Evolutionary conservation across 2,888 invertebrate species (phyloP), one percentile per base, ranked within the genome.

Genomic region (Microplitis manilae): DNA sequence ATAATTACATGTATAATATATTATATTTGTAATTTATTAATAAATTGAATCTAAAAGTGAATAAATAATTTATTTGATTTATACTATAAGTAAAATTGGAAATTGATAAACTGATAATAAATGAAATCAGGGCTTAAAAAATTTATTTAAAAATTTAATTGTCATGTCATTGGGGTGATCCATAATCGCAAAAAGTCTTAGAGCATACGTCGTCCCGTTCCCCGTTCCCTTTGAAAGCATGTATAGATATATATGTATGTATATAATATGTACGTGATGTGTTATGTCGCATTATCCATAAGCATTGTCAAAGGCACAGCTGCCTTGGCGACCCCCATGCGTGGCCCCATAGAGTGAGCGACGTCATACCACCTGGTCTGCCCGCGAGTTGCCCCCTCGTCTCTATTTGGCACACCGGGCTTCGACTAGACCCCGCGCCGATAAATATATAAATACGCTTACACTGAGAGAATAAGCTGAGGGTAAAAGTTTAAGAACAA

Each of bases 291-390:
- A 75, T 64, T 86, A 86, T 83, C 83, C 83, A 50, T 13, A 81
- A 83, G 87, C 84, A 88, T 88, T 88, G 88, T 88, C 85, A 85
- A 77, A 81, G 85, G 81, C 82, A 86, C 89, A 88, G 88, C 88
- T 88, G 87, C 85, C 85, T 80, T 74, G 81, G 76, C 85, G 86
- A 88, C 89, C 89, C 89, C 89, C 87, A 88, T 88, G 84, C 86
- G 85, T 86, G 86, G 86, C 87, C 86, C 84, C 87, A 85, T 87
- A 85, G 79, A 81, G 80, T 79, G 82, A 83, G 86, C 87, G 86
- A 87, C 89, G 89, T 89, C 89, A 89, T 87, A 88, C 86, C 89
- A 89, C 89, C 89, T 89, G 89, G 88, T 85, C 85, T 83, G 84
- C 82, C 83, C 83, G 83, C 84, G 83, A 85, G 83, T 83, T 65